Evolutionary conservation across 1,140 invertebrate species (phyloP).

Genomic region (Drusus annulatus): DNA sequence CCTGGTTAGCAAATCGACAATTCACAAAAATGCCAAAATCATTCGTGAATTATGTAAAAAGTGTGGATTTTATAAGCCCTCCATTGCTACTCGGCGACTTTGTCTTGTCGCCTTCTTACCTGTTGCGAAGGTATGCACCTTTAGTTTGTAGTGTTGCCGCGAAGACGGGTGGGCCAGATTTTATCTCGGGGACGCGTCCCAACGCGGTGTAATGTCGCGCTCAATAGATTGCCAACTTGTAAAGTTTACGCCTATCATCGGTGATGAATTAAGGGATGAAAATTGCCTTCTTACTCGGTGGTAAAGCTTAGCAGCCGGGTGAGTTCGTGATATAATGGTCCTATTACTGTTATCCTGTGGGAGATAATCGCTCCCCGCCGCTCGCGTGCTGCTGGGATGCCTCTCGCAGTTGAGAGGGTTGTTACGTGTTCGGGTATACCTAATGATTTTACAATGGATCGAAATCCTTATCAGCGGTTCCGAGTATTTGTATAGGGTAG

Average conservation of each 20-base stretch:
- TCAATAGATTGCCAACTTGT: constrained; percentile 12
- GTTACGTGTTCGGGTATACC: constrained; percentile 24
- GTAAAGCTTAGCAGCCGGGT: not conserved
- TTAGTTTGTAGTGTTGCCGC: constrained; percentile 36
- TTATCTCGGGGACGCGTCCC: constrained; percentile 21
- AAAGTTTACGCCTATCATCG: not conserved
- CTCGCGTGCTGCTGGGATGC: constrained; percentile 41
- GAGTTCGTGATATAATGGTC: not conserved
- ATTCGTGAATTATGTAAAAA: not conserved
- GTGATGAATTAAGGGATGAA: not conserved
- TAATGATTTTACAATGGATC: constrained; percentile 41
- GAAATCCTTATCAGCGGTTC: constrained; percentile 33
- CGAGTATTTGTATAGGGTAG: constrained; percentile 15
- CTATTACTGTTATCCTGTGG: constrained; percentile 14
- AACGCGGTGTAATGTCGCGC: not conserved
- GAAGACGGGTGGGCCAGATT: constrained; percentile 41
- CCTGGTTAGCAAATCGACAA: not conserved
- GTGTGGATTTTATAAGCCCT: not conserved
- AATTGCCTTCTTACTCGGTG: constrained; percentile 2
- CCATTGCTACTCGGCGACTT: not conserved
- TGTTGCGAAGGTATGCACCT: not conserved
- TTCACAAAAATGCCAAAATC: not conserved
- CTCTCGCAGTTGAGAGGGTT: constrained; percentile 34
- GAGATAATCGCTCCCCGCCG: constrained; percentile 2
- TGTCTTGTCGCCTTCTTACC: not conserved